Conservation (phyloP, 2,888 invertebrate genomes). For the Caradrina kadenii region DNA sequence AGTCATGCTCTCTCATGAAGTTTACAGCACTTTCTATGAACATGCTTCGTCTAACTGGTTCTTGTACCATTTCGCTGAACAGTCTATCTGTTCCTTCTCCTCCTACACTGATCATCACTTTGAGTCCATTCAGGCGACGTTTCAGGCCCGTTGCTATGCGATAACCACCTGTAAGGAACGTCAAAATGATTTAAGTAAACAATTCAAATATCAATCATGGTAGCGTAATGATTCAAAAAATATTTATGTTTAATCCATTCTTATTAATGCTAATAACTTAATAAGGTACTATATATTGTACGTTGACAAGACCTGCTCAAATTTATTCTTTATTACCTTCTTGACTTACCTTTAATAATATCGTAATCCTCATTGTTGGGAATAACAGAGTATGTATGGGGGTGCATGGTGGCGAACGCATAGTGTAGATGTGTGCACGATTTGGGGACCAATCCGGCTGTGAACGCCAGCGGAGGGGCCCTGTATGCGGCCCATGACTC, state of each 20-base stretch:
- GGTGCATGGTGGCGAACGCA: constrained; percentile 93
- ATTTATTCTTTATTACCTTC: neutral
- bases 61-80: constrained; percentile 92
- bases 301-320: neutral
- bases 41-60: constrained; percentile 86
- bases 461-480: constrained; percentile 92
- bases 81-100: constrained; percentile 92
- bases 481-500: constrained; percentile 93
- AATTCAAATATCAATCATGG: neutral
- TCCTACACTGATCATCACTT: constrained; percentile 94
- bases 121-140: constrained; percentile 91
- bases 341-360: constrained; percentile 91
- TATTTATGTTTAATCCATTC: neutral
- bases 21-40: constrained; percentile 92
- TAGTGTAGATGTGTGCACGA: constrained; percentile 94
- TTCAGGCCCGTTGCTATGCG: constrained; percentile 93
- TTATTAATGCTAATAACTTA: no score
- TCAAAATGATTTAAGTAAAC: neutral
- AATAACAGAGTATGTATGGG: constrained; percentile 91
- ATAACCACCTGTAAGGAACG: constrained; percentile 91
- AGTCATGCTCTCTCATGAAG: constrained; percentile 92
- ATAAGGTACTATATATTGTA: no score
- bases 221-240: neutral
- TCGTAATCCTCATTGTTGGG: constrained; percentile 93
- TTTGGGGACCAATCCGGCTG: constrained; percentile 91